Conservation (phyloP, 2,888 invertebrate species). For the Pogonocherus hispidulus region DNA sequence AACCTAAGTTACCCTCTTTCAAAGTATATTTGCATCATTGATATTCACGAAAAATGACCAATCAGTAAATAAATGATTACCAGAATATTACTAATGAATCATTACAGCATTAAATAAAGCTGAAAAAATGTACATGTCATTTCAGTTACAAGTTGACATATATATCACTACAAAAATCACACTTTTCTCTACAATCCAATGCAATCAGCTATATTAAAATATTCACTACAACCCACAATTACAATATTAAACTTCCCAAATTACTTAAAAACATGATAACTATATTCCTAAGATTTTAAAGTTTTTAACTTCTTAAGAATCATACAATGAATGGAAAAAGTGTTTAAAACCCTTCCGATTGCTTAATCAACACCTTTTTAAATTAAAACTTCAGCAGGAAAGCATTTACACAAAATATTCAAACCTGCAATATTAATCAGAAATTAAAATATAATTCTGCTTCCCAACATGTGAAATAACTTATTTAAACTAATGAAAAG, state of each 20-base stretch:
- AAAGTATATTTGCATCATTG: no score
- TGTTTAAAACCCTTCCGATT: neutral
- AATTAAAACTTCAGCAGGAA: neutral
- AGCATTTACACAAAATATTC: neutral
- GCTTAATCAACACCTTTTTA: neutral
- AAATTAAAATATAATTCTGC: no score
- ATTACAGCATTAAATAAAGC: neutral
- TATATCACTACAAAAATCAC: slow-evolving; percentile 3
- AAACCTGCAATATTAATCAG: no score
- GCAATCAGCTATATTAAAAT: neutral
- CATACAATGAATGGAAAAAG: neutral
- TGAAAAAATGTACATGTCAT: neutral
- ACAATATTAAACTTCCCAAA: slow-evolving; percentile 1
- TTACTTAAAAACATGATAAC: neutral
- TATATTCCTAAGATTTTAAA: neutral
- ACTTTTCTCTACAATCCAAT: neutral
- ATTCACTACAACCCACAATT: neutral
- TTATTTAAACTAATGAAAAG: no score
- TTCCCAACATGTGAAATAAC: no score
- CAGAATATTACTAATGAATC: neutral
- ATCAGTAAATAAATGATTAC: no score
- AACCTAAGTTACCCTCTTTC: no score
- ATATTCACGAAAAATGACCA: no score
- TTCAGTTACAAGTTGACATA: neutral
- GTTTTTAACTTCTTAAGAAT: neutral